Evolutionary conservation across 2,113 vertebrate genomes (phyloP), one percentile per base, ranked within the genome.

Genomic region (Boulengeromyrus knoepffleri): DNA sequence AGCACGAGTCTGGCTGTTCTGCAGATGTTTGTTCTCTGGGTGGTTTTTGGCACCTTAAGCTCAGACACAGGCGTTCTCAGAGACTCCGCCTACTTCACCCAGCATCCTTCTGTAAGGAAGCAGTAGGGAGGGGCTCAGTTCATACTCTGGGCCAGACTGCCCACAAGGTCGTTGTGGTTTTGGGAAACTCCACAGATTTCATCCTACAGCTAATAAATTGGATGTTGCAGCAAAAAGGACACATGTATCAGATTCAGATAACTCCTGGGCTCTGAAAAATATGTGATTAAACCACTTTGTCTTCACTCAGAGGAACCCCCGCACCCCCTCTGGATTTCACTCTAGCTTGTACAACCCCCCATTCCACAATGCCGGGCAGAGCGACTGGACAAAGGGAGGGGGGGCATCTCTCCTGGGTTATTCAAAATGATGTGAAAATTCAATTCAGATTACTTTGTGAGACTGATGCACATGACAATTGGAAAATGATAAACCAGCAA

Each of bases 121-220:
- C 3, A n/a, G 46, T 3, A 12, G 24, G 10, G 15, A 19, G 74
- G 24, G 8, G 21, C 50, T 66, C 47, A 70, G 84, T 88, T 87
- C 24, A 19, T 7, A 49, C 74, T 88, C 36, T 77, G 15, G 74
- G 5, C 12, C 74, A 19, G 10, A 31, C 62, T 19, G 15, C 70
- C 70, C 70, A 77, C 70, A 77, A 39, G 70, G 70, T 74, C 70
- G 39, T 15, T 74, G 89, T 84, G 36, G 84, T 88, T 49, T 88
- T 62, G 50, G 77, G 19, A 87, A 91, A 42, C 7, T 9, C 85
- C 70, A 42, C 45, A 83, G 87, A 89, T 53, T 45, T 85, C 87
- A 77, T 52, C 86, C 77, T n/a, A 24, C 50, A 77, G 47, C 24
- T 49, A 91, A 88, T 91, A 91, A 84, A 91, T 90, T n/a, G 74